Evolutionary conservation across 1,140 invertebrate species (phyloP).

Genomic region (Drosophila takahashii): DNA sequence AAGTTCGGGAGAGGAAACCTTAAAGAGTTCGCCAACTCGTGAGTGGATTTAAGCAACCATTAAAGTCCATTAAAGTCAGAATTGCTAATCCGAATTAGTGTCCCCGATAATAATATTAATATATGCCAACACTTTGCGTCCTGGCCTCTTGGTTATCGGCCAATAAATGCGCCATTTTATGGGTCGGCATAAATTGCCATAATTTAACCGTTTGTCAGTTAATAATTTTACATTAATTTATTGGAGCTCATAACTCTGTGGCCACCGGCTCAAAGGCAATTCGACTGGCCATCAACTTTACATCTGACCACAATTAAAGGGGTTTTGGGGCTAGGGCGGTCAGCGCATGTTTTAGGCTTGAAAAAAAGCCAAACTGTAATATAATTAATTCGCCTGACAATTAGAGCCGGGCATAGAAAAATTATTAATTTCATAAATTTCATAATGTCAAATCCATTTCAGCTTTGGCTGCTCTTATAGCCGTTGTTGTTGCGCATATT

Average conservation of each 20-base stretch:
- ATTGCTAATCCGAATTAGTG: constrained; percentile 37
- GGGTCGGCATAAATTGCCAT: constrained; percentile 60
- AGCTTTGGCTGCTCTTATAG: constrained; percentile 16
- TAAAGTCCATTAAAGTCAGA: constrained; percentile 26
- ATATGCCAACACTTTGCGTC: constrained; percentile 49
- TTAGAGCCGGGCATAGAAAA: constrained; percentile 54
- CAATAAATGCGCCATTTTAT: constrained; percentile 50
- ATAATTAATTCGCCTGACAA: constrained; percentile 65
- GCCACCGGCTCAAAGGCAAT: constrained; percentile 62
- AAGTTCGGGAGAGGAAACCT: neutral
- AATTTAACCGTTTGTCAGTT: constrained; percentile 70
- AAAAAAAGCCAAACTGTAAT: constrained; percentile 47
- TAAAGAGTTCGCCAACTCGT: neutral
- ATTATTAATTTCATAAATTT: constrained; percentile 73
- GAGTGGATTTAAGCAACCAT: neutral
- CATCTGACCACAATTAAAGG: constrained; percentile 25
- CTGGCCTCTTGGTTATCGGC: constrained; percentile 11
- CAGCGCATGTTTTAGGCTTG: constrained; percentile 1
- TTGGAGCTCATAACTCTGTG: constrained; percentile 41
- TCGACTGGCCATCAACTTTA: constrained; percentile 26
- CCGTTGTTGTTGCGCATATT: constrained; percentile 47
- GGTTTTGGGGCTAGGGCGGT: constrained; percentile 28
- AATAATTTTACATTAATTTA: constrained; percentile 77
- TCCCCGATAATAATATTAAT: constrained; percentile 45
- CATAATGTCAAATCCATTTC: constrained; percentile 62